Conservation (phyloP, 2,888 invertebrate genomes). For the Pristionchus fissidentatus region DNA sequence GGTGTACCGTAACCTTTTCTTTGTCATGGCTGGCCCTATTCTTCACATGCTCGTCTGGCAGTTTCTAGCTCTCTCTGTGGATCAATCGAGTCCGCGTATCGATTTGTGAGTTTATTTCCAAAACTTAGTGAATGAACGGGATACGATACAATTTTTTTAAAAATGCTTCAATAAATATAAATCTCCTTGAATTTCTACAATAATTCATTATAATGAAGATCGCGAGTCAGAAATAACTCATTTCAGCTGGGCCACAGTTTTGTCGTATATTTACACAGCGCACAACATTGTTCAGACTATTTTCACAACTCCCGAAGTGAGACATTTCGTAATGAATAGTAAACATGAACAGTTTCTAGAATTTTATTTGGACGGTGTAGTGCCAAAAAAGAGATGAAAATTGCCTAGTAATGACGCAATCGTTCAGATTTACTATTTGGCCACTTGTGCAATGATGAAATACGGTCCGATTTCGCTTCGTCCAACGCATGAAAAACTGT, state of each 20-base stretch:
- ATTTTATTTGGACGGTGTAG: background rate
- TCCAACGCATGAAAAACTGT: background rate
- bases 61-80: slow-evolving; percentile 18
- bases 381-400: background rate
- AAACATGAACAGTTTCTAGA: too few species aligned
- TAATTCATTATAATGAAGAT: background rate
- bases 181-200: background rate
- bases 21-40: slow-evolving; percentile 29
- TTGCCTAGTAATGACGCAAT: too few species aligned
- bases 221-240: background rate
- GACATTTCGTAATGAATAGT: background rate
- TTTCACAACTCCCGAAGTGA: slow-evolving; percentile 7
- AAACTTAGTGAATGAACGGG: background rate
- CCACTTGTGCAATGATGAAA: background rate
- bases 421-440: background rate
- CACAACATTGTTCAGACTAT: slow-evolving; percentile 9
- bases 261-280: slow-evolving; percentile 8
- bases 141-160: too few species aligned
- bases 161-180: too few species aligned
- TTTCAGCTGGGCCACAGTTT: slow-evolving; percentile 20
- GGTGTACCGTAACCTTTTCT: slow-evolving; percentile 43
- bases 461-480: background rate
- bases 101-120: slow-evolving; percentile 1
- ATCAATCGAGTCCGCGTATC: background rate
- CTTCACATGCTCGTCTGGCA: slow-evolving; percentile 23